Evolutionary conservation across 2,113 vertebrate genomes (phyloP).

Genomic region (Vulpes lagopus): DNA sequence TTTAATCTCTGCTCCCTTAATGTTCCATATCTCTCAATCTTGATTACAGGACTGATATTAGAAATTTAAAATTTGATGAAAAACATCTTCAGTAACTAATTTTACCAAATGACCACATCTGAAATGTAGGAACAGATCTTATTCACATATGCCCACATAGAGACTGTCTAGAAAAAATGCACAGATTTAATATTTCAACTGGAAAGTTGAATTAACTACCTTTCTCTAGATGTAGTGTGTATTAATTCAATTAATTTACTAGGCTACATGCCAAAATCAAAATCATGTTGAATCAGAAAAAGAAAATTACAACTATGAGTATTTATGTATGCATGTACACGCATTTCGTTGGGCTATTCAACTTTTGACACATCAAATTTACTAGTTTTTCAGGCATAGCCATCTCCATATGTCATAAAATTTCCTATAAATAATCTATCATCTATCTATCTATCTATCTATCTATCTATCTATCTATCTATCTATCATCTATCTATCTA

Average conservation of each 20-base stretch:
- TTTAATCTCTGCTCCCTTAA: conserved; percentile 40
- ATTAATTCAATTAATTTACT: conserved; percentile 75
- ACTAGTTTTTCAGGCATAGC: conserved; percentile 43
- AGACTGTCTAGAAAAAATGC: conserved; percentile 50
- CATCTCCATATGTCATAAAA: conserved; percentile 59
- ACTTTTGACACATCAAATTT: conserved; percentile 70
- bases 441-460: no score
- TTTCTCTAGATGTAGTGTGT: conserved; percentile 63
- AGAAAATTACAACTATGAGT: conserved; percentile 70
- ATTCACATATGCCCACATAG: not conserved
- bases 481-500: not conserved
- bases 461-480: not conserved
- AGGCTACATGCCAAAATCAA: conserved; percentile 63
- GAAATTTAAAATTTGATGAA: conserved; percentile 62
- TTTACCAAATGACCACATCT: conserved; percentile 37
- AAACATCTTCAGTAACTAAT: conserved; percentile 52
- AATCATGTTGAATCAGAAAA: conserved; percentile 72
- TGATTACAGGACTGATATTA: conserved; percentile 12
- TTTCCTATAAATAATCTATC: conserved; percentile 14
- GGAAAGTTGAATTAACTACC: conserved; percentile 60
- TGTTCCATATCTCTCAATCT: conserved; percentile 36
- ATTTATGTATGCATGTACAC: conserved; percentile 65
- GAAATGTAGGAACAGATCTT: conserved; percentile 31
- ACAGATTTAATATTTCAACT: conserved; percentile 55
- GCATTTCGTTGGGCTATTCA: conserved; percentile 67